Conservation (phyloP, 2,797 vertebrate genomes). For the Eurystomus glaucurus region DNA sequence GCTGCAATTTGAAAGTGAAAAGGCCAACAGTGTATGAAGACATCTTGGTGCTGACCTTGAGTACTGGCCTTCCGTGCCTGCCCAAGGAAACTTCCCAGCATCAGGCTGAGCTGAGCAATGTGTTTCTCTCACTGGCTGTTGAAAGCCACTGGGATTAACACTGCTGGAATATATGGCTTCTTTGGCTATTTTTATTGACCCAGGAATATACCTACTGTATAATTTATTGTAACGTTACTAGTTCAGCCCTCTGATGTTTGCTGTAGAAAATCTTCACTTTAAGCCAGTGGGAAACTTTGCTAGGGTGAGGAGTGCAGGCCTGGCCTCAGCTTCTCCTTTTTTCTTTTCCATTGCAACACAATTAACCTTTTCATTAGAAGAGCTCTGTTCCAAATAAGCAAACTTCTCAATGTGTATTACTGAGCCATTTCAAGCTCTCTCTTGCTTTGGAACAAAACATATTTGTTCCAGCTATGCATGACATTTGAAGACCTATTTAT, state of each 20-base stretch:
- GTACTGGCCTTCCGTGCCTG: accelerated
- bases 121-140: background rate
- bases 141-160: background rate
- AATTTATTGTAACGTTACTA: background rate
- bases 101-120: background rate
- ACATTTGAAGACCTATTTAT: conserved; percentile 78
- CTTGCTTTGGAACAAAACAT: conserved; percentile 67
- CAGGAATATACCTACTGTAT: background rate
- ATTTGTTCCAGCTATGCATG: conserved; percentile 71
- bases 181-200: conserved; percentile 48
- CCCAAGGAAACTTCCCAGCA: background rate
- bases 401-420: conserved; percentile 65
- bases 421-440: conserved; percentile 60
- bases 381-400: conserved; percentile 69
- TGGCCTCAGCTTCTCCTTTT: conserved; percentile 44
- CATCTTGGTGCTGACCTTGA: accelerated
- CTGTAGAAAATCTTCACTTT: conserved; percentile 18
- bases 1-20: background rate
- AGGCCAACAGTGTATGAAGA: background rate
- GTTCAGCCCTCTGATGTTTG: background rate
- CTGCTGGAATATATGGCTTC: conserved; percentile 14
- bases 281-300: conserved; percentile 53
- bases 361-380: conserved; percentile 76
- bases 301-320: conserved; percentile 45
- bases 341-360: conserved; percentile 70